Base-by-base conservation (phyloP, 1,140 invertebrate species). In the Bombus cullumanus region DNA sequence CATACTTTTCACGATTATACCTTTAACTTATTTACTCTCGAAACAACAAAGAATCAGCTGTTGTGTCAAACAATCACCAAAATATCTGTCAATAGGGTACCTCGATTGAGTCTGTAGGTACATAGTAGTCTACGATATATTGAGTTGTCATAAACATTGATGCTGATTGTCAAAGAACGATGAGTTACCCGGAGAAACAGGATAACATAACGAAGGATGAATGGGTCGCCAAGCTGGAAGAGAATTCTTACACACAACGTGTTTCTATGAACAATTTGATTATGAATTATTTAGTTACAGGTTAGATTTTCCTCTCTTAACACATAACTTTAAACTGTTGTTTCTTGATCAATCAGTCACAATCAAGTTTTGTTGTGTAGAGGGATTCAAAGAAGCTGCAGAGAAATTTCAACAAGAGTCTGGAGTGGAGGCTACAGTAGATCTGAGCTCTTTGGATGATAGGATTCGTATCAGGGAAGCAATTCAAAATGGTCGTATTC, bases 251-350 rank as follows among this genome's bases (percentile, higher is more conserved):
- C 87, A 97, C 99, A 88, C 98, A 98, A 72, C 96, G 98, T 89
- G 96, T 97, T 69, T 98, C 99, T 91, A 99, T 99, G 98, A 99
- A 99, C 94, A 98, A 98, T 94, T 96, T 99, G 64, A 99, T 99
- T 82, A 99, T 99, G 99, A 99, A 99, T 95, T 99, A 99, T 95
- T 96, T 99, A 89, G 98, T 99, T 4, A 99, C 98, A 96, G 98
- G 98, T 98, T 96, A 95, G 89, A 53, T 87, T 59, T 43, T n/a
- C n/a, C 37, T 83, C 6, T 47, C 5, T 47, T 47, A 18, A 76
- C n/a, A 41, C 53, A 57, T 83, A 86, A 76, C 72, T 15, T 86
- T 47, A 13, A 15, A 76, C 74, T 84, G 0, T 13, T 37, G 28
- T 41, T 13, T 13, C 3, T 22, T 68, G 3, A 37, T 68, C 8